Evolutionary conservation across 2,888 invertebrate genomes (phyloP), one percentile per base, ranked within the genome.

Genomic region (Drosophila atripex): DNA sequence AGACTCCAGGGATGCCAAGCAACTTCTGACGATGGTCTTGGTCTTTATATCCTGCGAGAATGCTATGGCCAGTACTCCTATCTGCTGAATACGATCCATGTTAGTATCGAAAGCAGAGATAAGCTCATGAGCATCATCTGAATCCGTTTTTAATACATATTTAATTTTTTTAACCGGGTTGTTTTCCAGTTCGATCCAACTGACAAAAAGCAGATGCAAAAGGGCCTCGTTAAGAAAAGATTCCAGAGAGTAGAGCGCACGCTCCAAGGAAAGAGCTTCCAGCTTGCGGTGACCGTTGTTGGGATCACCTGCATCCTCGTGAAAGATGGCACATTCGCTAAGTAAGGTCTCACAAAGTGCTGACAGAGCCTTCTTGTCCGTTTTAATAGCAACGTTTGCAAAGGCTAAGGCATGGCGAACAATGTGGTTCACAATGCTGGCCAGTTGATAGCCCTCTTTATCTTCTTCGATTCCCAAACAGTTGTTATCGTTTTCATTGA

Each of bases 61-160:
- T 0, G 89, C 88, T 47, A 90, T 89, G 0, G 90, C 91, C 76
- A 91, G 90, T 2, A 89, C 76, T 1, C 91, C 91, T 54, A 91
- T 90, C 70, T 91, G 91, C 5, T 89, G 88, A 11, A 90, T 86
- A 16, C 91, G 86, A 71, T 91, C 91, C 16, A 90, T 76, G 55
- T 90, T 90, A 0, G 83, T 75, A 78, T 91, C 91, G 61, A 91
- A 91, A 49, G 89, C 88, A 0, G 79, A 79, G 32, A 91, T 90
- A 0, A 88, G 58, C 12, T 86, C 80, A 25, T 89, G 88, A 0
- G 55, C 51, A 7, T 28, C 12, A 1, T 21, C 16, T 8, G 46
- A 39, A 7, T 23, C 8, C 3, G 25, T 39, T n/a, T 72, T 71
- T 3, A 90, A 74, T 0, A 65, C 61, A 2, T 66, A 54, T 3